phyloP scores from a whole-genome alignment of 2,888 invertebrate species.

The Cheilosia vernalis region DNA sequence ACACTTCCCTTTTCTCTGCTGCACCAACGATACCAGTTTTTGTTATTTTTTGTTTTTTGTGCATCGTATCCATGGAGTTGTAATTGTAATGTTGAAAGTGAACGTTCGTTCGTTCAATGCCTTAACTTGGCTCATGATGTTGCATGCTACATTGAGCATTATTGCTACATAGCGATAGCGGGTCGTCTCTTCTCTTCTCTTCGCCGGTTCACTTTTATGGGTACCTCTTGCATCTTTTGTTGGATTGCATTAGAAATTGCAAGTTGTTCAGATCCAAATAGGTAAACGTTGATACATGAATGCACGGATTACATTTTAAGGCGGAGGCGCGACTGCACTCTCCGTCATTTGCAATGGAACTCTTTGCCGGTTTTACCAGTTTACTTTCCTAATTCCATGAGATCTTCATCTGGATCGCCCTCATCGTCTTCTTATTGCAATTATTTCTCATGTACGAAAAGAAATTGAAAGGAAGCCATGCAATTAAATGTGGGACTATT shows the following conservation, averaged over 20 bases:
- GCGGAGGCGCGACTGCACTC: constrained; percentile 62
- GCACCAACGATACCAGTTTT: constrained; percentile 25
- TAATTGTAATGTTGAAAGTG: constrained; percentile 71
- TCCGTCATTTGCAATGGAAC: constrained; percentile 64
- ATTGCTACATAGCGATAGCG: constrained; percentile 55
- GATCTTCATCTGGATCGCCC: constrained; percentile 65
- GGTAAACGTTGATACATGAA: constrained; percentile 33
- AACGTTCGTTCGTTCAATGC: constrained; percentile 59
- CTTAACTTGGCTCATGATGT: constrained; percentile 53
- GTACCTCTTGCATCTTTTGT: constrained; percentile 39
- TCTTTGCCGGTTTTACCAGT: constrained; percentile 65
- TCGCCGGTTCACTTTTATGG: constrained; percentile 9
- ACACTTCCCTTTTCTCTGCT: constrained; percentile 52
- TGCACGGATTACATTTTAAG: constrained; percentile 54
- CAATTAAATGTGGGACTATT: constrained; percentile 70
- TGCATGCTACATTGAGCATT: constrained; percentile 69
- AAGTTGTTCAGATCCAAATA: constrained; percentile 53
- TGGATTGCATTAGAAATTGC: constrained; percentile 70
- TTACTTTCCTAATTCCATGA: constrained; percentile 67
- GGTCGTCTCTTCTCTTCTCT: constrained; percentile 6
- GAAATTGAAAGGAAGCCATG: constrained; percentile 70
- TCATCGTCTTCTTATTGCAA: constrained; percentile 31
- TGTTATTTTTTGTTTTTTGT: constrained; percentile 22
- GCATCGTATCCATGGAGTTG: constrained; percentile 41
- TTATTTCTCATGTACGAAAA: constrained; percentile 60